Base-by-base conservation (phyloP, 2,797 vertebrate species). In the Holocentrus rufus region DNA sequence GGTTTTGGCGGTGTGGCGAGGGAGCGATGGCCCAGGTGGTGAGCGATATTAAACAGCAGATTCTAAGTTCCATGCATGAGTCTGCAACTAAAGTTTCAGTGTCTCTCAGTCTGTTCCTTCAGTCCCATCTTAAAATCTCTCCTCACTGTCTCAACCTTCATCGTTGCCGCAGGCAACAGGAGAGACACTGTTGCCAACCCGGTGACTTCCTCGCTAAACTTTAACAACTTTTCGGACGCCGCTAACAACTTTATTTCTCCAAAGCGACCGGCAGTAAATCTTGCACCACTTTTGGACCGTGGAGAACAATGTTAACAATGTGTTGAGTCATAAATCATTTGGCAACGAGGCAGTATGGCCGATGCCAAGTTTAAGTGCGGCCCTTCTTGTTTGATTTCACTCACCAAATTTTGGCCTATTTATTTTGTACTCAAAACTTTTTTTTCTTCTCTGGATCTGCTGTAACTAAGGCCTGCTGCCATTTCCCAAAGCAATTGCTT, bases 401-500 rank as follows among this genome's bases (percentile, higher is more conserved):
- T 34, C 15, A 47, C 15, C 17, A 34, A 3, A 46, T 31, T 20
- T 17, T 50, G n/a, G 34, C 36, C 14, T 36, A 8, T 70, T 73
- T 74, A 54, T 70, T 49, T 74, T 58, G 15, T 47, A 11, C 44
- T 72, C 39, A 23, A 27, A 50, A 72, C 59, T 34, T 52, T 58
- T 58, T 73, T 67, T 27, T 46, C 14, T 42, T 60, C 53, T 7
- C 17, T 2, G 8, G 17, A 47, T 55, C 61, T 50, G 59, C 65
- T n/a, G 30, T 20, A 42, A 44, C 56, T 31, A 13, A 42, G 22
- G 63, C 66, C 74, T 55, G 67, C 61, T 59, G 22, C n/a, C 52
- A 1, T 63, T 79, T 60, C 2, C 58, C 64, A 18, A 44, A 72
- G 31, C 65, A 59, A 68, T 50, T 76, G 65, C 58, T 58, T 27